These are phyloP conservation scores for Ylistrum balloti DNA, from an alignment of 1,140 invertebrate species.

Conservation along the genomic window DNA sequence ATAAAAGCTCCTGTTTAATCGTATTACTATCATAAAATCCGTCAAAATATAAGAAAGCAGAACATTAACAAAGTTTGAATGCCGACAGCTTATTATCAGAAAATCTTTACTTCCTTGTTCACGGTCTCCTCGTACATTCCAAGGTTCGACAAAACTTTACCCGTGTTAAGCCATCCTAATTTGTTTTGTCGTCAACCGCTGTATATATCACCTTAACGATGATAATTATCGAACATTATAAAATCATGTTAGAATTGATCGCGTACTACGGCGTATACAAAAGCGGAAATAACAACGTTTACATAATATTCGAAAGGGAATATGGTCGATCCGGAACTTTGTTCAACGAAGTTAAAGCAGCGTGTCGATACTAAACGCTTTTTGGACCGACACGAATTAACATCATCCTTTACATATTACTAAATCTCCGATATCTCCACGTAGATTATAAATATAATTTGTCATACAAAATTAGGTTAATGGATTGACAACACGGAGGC, in stretches of 20 bases:
- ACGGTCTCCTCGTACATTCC: too few species aligned
- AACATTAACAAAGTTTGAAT: not conserved
- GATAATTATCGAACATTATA: not conserved
- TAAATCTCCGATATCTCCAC: not conserved
- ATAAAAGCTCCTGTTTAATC: not conserved
- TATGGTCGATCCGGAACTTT: not conserved
- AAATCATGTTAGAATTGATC: not conserved
- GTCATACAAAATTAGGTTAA: slow-evolving; percentile 18
- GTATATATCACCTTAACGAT: not conserved
- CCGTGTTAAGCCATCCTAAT: not conserved
- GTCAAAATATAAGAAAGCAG: not conserved
- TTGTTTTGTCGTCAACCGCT: not conserved
- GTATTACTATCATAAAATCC: not conserved
- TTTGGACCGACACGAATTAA: slow-evolving; percentile 13
- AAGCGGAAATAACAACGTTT: slow-evolving; percentile 39
- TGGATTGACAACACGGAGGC: not conserved
- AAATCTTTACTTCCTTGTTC: not conserved
- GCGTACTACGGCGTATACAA: not conserved
- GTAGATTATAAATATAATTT: slow-evolving; percentile 23
- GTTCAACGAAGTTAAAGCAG: not conserved
- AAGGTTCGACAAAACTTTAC: not conserved
- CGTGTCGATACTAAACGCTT: slow-evolving; percentile 32
- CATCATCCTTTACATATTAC: not conserved
- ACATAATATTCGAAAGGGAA: slow-evolving; percentile 20
- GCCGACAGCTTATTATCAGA: not conserved